A percentile compares a stretch with the other conserved stretches of the same genome.
Evolutionary conservation across 2,888 invertebrate genomes (phyloP).

Genomic region (Callyntrura sp.): DNA sequence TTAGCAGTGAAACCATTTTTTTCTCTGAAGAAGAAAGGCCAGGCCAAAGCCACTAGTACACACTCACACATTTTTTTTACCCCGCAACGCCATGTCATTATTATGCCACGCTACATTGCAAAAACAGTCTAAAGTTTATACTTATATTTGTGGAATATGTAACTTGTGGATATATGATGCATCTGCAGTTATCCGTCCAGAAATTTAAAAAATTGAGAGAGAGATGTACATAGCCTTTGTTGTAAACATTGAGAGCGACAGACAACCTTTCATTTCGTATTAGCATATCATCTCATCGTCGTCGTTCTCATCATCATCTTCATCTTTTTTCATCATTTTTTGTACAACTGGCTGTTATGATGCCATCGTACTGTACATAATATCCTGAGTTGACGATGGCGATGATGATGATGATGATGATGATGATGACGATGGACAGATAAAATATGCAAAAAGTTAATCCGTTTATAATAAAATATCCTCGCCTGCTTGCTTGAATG

Average conservation of each 20-base stretch:
- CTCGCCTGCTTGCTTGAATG: too few relatives aligned
- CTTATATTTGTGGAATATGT: too few relatives aligned
- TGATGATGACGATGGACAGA: conserved; percentile 36
- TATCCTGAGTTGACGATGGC: too few relatives aligned
- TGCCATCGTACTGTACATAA: too few relatives aligned
- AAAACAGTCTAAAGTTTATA: too few relatives aligned
- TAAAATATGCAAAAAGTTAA: conserved; percentile 51
- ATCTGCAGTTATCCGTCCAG: conserved; percentile 35
- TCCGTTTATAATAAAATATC: neutral
- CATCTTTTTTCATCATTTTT: neutral
- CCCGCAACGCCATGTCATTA: too few relatives aligned
- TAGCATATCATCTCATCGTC: conserved; percentile 20
- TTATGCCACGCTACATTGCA: too few relatives aligned
- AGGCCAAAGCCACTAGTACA: conserved; percentile 33
- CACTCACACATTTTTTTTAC: too few relatives aligned
- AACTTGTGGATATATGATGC: too few relatives aligned
- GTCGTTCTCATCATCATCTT: neutral
- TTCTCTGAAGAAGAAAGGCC: conserved; percentile 7
- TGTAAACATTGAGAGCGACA: neutral
- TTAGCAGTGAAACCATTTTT: neutral
- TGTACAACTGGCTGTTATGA: neutral
- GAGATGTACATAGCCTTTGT: too few relatives aligned
- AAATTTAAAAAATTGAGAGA: conserved; percentile 49
- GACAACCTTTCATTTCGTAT: conserved; percentile 27
- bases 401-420: too few relatives aligned